These are phyloP conservation scores for Tamandua tetradactyla DNA, from an alignment of 2,797 vertebrate species.

Conservation along the genomic window DNA sequence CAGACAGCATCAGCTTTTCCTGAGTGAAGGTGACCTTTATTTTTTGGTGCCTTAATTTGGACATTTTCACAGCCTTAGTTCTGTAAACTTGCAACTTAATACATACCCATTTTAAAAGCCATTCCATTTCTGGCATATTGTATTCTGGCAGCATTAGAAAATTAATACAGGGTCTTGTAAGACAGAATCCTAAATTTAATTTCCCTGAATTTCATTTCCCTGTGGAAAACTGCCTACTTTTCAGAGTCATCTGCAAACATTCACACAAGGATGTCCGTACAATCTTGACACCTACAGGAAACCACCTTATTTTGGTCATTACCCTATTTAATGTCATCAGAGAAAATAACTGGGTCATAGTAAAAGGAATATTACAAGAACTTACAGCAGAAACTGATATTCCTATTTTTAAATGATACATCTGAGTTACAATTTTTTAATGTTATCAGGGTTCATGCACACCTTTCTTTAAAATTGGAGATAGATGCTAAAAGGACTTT, in stretches of 20 bases:
- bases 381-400: not conserved
- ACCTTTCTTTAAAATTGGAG: not conserved
- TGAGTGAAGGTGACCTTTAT: too few species aligned
- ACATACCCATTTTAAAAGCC: too few species aligned
- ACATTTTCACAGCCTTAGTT: too few species aligned
- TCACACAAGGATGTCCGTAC: not conserved
- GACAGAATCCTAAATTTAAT: constrained; percentile 44
- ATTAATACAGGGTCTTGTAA: constrained; percentile 57
- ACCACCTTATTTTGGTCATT: not conserved
- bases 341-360: not conserved
- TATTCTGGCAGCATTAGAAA: too few species aligned
- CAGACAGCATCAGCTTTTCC: too few species aligned
- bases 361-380: not conserved
- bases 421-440: constrained; percentile 28
- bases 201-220: constrained; percentile 2
- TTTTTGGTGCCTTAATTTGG: too few species aligned
- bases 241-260: not conserved
- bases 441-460: not conserved
- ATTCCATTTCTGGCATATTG: too few species aligned
- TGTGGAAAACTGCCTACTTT: not conserved
- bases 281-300: constrained; percentile 10
- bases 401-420: not conserved
- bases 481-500: not conserved
- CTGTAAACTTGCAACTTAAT: too few species aligned
- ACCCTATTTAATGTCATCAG: not conserved